phyloP scores from a whole-genome alignment of 2,113 vertebrate genomes.

The chimpanzee (Pan troglodytes) region DNA sequence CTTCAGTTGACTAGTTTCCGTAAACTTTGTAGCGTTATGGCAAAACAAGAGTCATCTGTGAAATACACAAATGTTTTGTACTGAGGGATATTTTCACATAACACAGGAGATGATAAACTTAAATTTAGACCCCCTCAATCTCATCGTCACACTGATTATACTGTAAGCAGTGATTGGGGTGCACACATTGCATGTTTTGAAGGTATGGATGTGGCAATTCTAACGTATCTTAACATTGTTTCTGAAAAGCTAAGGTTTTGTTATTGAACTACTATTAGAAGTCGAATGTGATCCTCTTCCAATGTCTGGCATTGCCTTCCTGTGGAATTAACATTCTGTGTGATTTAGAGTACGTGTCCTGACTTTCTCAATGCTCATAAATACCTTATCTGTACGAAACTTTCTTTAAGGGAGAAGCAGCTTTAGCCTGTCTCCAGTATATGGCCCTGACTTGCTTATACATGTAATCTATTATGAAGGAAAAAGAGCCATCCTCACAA shows the following conservation, averaged over 20 bases:
- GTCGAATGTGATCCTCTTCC: background rate
- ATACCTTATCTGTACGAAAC: background rate
- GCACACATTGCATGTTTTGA: background rate
- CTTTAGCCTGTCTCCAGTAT: background rate
- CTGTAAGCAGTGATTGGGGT: background rate
- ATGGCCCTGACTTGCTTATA: background rate
- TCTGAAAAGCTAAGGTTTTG: conserved; percentile 2
- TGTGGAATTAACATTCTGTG: background rate
- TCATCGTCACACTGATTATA: background rate
- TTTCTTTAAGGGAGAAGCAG: background rate
- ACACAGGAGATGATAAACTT: background rate
- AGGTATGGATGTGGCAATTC: too few species aligned
- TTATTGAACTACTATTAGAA: background rate
- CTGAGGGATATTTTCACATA: conserved; percentile 27
- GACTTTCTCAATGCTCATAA: background rate
- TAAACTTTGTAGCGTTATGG: conserved; percentile 35
- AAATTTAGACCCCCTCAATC: background rate
- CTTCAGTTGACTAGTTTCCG: conserved; percentile 68
- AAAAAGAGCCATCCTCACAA: background rate
- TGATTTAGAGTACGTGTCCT: background rate
- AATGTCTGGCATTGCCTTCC: background rate
- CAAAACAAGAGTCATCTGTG: conserved; percentile 44
- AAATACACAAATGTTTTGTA: background rate
- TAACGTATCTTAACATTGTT: background rate
- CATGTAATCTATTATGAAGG: background rate